Base-by-base conservation (phyloP, 2,797 vertebrate species). In the Spondyliosoma cantharus region DNA sequence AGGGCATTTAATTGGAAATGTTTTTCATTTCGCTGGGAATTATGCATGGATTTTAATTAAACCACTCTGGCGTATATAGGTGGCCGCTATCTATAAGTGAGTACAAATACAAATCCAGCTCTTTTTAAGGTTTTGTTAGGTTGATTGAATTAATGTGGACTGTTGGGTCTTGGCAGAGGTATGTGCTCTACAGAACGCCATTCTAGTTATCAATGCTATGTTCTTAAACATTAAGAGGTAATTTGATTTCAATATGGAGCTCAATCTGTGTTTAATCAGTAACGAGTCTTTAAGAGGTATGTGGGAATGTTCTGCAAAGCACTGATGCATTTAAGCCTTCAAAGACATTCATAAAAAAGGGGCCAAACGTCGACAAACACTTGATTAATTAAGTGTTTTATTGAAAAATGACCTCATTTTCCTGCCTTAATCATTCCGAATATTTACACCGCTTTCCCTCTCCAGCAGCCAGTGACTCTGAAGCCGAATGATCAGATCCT, bases 401-500 rank as follows among this genome's bases (percentile, higher is more conserved):
- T 59, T 45, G 11, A 12, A 62, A 72, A 73, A n/a, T 19, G 3
- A 29, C 25, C 5, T 3, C 0, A 11, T 73, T 70, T 58, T 68
- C 22, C 49, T 56, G 16, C 19, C 20, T 62, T 48, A 78, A 49
- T 46, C 48, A 24, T 58, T 50, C 12, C 7, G 48, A 71, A 75
- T 59, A 75, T 80, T 77, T 58, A 66, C 43, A 68, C 53, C 57
- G 4, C 27, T 29, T 67, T 66, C 17, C 14, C 11, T 71, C 42
- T 3, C 19, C 60, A 43, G 56, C 27, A 53, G 20, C 14, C 5
- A 16, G 61, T 29, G 42, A 32, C 61, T 65, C 48, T 71, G 17
- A 68, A 73, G 56, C 59, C 16, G 24, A 67, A 70, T 43, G 7
- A 75, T 71, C n/a, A 65, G 17, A 71, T 52, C 85, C 46, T 46